Percentiles rank a stretch among this genome's conserved stretches.
phyloP scores from a whole-genome alignment of 2,888 invertebrate genomes.

The Scaptomyza tumidula region DNA sequence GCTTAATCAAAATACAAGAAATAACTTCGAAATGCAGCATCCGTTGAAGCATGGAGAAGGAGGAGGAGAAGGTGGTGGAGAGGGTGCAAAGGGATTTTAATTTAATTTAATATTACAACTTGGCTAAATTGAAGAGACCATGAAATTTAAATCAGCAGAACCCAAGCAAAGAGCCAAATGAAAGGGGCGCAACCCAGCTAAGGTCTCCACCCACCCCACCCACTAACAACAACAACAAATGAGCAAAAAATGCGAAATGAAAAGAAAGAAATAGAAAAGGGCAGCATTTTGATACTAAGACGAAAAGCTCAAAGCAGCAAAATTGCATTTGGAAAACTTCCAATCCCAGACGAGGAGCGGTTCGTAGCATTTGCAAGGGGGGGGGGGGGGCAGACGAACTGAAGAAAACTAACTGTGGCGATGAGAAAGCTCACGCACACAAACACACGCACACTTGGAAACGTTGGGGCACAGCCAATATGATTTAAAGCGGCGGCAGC shows the following conservation, averaged over 20 bases:
- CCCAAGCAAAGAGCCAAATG: conserved; percentile 31
- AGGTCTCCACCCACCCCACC: conserved; percentile 58
- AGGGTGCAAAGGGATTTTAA: conserved; percentile 65
- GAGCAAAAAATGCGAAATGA: conserved; percentile 34
- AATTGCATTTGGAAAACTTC: conserved; percentile 83
- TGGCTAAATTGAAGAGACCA: conserved; percentile 72
- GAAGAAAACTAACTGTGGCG: conserved; percentile 56
- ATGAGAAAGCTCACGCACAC: conserved; percentile 60
- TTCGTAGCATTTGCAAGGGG: no score
- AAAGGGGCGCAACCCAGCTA: conserved; percentile 35
- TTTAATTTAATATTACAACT: conserved; percentile 72
- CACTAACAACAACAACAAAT: conserved; percentile 22
- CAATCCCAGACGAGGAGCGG: conserved; percentile 81
- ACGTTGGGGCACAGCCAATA: conserved; percentile 72
- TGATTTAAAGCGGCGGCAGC: conserved; percentile 76
- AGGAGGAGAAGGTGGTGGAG: neutral
- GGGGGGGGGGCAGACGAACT: conserved; percentile 30
- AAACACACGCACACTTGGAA: conserved; percentile 15
- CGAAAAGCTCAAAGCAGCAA: conserved; percentile 72
- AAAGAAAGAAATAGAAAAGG: conserved; percentile 11
- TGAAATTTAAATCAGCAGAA: conserved; percentile 74
- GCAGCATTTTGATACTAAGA: conserved; percentile 65
- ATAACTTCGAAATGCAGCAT: conserved; percentile 22
- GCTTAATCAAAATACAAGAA: neutral
- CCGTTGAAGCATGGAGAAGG: neutral